Conservation (phyloP, 2,113 vertebrate genomes). For the Aphyosemion australe region DNA sequence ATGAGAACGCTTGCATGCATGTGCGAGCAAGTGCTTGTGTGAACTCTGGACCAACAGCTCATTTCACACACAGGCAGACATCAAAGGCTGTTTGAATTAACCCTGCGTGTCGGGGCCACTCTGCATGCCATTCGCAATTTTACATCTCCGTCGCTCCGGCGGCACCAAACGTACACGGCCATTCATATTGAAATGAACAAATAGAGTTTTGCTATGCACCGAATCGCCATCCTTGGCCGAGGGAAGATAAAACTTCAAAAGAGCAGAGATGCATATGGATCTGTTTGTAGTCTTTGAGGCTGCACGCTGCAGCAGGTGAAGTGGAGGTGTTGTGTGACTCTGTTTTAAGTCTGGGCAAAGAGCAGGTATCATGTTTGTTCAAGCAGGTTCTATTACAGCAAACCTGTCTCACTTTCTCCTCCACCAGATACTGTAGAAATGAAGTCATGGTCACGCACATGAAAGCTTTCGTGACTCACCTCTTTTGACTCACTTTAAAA, state of each 20-base stretch:
- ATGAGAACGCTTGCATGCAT: slow-evolving; percentile 29
- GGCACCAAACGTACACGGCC: slow-evolving; percentile 63
- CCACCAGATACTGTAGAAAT: slow-evolving; percentile 54
- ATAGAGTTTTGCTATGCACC: slow-evolving; percentile 64
- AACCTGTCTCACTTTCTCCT: slow-evolving; percentile 47
- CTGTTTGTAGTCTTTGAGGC: slow-evolving; percentile 42
- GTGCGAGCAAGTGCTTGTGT: slow-evolving; percentile 41
- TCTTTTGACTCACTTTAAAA: slow-evolving; percentile 47
- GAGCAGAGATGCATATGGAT: slow-evolving; percentile 46
- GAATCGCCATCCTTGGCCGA: slow-evolving; percentile 61
- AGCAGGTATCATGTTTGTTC: slow-evolving; percentile 56
- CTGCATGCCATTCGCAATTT: slow-evolving; percentile 74
- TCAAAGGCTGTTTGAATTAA: slow-evolving; percentile 80
- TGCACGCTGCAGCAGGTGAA: slow-evolving; percentile 34
- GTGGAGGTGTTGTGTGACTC: slow-evolving; percentile 43
- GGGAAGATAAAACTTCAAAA: slow-evolving; percentile 80
- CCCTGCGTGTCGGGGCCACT: slow-evolving; percentile 71
- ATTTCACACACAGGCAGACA: slow-evolving; percentile 80
- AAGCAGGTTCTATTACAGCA: slow-evolving; percentile 62
- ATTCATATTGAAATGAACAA: slow-evolving; percentile 82
- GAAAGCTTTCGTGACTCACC: slow-evolving; percentile 18
- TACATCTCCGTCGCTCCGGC: slow-evolving; percentile 68
- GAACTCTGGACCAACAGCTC: slow-evolving; percentile 74
- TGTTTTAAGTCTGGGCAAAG: slow-evolving; percentile 58
- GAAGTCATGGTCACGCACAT: slow-evolving; percentile 38